These are phyloP conservation scores for Athalia rosae DNA, from an alignment of 2,888 invertebrate species.

Conservation along the genomic window DNA sequence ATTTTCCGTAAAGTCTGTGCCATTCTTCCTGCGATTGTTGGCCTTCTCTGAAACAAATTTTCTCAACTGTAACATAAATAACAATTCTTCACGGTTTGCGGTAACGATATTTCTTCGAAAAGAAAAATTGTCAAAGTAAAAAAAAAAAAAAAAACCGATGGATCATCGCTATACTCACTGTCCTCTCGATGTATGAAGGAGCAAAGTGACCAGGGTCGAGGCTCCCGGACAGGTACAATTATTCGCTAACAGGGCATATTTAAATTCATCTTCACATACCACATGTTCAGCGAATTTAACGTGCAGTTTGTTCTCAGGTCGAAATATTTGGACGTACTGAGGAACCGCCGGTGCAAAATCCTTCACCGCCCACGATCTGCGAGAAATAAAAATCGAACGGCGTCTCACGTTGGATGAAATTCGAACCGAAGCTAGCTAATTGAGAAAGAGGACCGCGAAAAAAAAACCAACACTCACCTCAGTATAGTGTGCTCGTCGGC, in stretches of 20 bases:
- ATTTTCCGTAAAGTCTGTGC: conserved; percentile 98
- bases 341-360: conserved; percentile 98
- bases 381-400: background rate
- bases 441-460: background rate
- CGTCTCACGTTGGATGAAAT: background rate
- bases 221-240: conserved; percentile 99
- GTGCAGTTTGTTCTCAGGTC: conserved; percentile 98
- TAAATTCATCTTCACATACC: conserved; percentile 99
- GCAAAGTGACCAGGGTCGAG: conserved; percentile 95
- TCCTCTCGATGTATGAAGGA: conserved; percentile 97
- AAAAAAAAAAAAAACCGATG: no score
- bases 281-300: conserved; percentile 99
- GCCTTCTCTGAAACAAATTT: conserved; percentile 83
- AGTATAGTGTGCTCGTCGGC: conserved; percentile 88
- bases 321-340: conserved; percentile 98
- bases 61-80: conserved; percentile 9
- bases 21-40: conserved; percentile 97
- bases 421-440: background rate
- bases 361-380: conserved; percentile 97
- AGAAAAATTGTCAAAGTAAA: no score
- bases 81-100: no score
- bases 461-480: conserved; percentile 69
- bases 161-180: conserved; percentile 84
- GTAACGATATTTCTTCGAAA: no score
- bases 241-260: conserved; percentile 97